Evolutionary conservation across 1,140 invertebrate genomes (phyloP), one percentile per base, ranked within the genome.

Genomic region (Sinella curviseta): DNA sequence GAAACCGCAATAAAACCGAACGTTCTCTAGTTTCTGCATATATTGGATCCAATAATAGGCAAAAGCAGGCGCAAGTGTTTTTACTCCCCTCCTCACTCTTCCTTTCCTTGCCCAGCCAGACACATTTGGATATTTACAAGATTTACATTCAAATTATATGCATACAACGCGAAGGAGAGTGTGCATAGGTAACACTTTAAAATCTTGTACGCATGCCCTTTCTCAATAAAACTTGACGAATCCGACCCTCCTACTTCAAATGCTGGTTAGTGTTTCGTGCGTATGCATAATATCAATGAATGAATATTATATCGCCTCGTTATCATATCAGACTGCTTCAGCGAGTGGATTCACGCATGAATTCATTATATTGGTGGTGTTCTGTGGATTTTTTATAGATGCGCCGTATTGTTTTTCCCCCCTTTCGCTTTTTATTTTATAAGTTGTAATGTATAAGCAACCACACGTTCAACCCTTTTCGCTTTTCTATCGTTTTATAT

Each of bases 131-230:
- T n/a, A n/a, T n/a, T n/a, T n/a, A n/a, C n/a, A n/a, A n/a, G n/a
- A 12, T 70, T 70, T 70, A 70, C 31, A 70, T 70, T 31, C 31
- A 70, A 70, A 70, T 70, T 12, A 30, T 70, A 70, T 70, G 65
- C 65, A 70, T 14, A 24, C 39, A 48, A n/a, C n/a, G n/a, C n/a
- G n/a, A n/a, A n/a, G n/a, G n/a, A 48, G 8, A 48, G 3, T 16
- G 8, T 16, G 26, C 26, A 26, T 65, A 26, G 57, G 24, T 14
- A 70, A 31, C 12, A 70, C 65, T 70, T 70, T 70, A 70, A 70
- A 70, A 70, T 70, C 65, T 24, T 70, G 8, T 33, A 33, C 65
- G 65, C 65, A 70, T 70, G 65, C 30, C 65, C 30, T 70, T 70
- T n/a, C 30, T 70, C 65, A 70, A 70, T 31, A 70, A 70, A 70